These are phyloP conservation scores for Selenia dentaria DNA, from an alignment of 2,888 invertebrate genomes.

Conservation along the genomic window DNA sequence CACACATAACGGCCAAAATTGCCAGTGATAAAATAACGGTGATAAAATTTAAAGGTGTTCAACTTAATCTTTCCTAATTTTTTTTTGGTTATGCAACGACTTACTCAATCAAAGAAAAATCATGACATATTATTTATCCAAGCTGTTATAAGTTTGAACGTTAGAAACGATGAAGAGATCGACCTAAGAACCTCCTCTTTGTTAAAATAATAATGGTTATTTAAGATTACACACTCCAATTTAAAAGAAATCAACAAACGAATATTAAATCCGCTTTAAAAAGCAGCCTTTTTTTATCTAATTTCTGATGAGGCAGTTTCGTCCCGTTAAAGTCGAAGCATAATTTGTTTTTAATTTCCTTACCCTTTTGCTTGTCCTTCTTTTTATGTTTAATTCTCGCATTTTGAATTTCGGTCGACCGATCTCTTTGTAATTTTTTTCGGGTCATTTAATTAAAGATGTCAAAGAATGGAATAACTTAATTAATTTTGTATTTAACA, in stretches of 20 bases:
- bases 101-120: too few species aligned
- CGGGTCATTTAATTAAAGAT: conserved; percentile 26
- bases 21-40: too few species aligned
- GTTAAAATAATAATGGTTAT: too few species aligned
- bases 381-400: conserved; percentile 23
- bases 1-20: too few species aligned
- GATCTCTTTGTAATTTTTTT: conserved; percentile 24
- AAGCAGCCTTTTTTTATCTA: conserved; percentile 26
- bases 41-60: too few species aligned
- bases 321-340: conserved; percentile 21
- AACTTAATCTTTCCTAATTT: too few species aligned
- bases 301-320: conserved; percentile 8
- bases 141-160: too few species aligned
- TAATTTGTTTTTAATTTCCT: conserved; percentile 36
- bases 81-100: too few species aligned
- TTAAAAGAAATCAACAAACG: neutral
- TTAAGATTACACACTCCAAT: neutral
- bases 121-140: too few species aligned
- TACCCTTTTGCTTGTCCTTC: conserved; percentile 20
- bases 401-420: conserved; percentile 26
- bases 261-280: too few species aligned
- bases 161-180: too few species aligned
- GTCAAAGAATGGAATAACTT: conserved; percentile 21
- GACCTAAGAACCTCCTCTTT: too few species aligned
- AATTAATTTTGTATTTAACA: conserved; percentile 6